Base-by-base conservation (phyloP, 2,113 vertebrate genomes). In the Murina feae region DNA sequence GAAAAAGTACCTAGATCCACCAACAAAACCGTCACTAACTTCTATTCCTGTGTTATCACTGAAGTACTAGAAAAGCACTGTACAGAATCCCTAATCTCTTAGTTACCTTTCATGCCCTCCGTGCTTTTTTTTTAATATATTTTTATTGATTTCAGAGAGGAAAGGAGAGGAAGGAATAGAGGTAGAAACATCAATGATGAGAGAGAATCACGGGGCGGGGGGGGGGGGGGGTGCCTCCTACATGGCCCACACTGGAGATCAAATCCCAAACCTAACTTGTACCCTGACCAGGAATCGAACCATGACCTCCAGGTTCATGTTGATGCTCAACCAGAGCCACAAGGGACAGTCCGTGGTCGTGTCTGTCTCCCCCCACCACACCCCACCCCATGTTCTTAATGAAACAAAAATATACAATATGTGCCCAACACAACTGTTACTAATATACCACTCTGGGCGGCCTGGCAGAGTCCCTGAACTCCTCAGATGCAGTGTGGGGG, bases 401-500 rank as follows among this genome's bases (percentile, higher is more conserved):
- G 1, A 30, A 32, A 53, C 6, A 65, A 10, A 37, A 42, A n/a
- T 81, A 68, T 5, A 1, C 25, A 28, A 14, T 32, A 21, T 5
- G 47, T 4, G 28, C 65, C 42, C 53, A 13, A 39, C 35, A 9
- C 2, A 1, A 94, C 13, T 39, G 28, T 37, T 21, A 49, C 9
- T 13, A 76, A 51, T 2, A 37, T 32, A 20, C 20, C 9, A 6
- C 9, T 42, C 75, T 53, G 10, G 25, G 3, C 3, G 16, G 44
- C 35, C 16, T 9, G 2, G 44, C 37, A 39, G 44, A 35, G 13
- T 37, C 20, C 20, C 42, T 0, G 1, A 1, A 2, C 3, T 5
- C 3, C 44, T 42, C 42, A 4, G n/a, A 18, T 9, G 1, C 0
- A 0, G 9, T 18, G 28, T 11, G 44, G 18, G 42, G 10, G 2